Evolutionary conservation across 1,140 invertebrate genomes (phyloP), one percentile per base, ranked within the genome.

Genomic region (Contarinia nasturtii): DNA sequence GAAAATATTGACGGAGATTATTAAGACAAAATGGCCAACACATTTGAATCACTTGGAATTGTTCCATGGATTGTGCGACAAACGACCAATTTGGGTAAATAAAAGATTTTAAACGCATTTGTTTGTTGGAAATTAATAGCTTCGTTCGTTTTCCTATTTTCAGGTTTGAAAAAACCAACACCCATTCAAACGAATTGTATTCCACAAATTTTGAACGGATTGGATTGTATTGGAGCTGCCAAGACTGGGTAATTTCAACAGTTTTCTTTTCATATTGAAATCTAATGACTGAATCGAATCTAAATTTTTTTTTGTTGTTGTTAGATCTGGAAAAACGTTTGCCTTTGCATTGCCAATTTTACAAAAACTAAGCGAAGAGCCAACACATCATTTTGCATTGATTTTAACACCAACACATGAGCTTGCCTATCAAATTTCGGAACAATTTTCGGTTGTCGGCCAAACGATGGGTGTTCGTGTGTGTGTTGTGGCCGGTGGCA

Each of bases 261-360:
- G n/a, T 27, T 27, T 10, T 5, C 27, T 27, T 27, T 27, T 27
- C 4, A 27, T 27, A 27, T 27, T 3, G 3, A 27, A 27, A 3
- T 27, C 10, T 27, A 5, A 10, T 27, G 27, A 27, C 10, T 27
- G 27, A 3, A 27, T 5, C 10, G 27, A 27, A n/a, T n/a, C 10
- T 27, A 10, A 27, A 27, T 27, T 27, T 5, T 27, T 27, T 10
- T 27, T 27, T 27, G 27, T 27, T 27, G 3, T 3, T 3, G 10
- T 27, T 27, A 27, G 27, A 44, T 95, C 90, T 47, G 95, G 95
- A 33, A 98, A 98, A 73, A 98, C 94, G 5, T 79, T 94, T 56
- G 87, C 93, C 0, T 98, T 97, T 76, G 90, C 88, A 4, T 58
- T 98, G 17, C 95, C 95, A 1, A 92, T 98, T 57, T 63, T 98